phyloP scores from a whole-genome alignment of 2,888 invertebrate genomes.

The Parochlus steinenii region DNA sequence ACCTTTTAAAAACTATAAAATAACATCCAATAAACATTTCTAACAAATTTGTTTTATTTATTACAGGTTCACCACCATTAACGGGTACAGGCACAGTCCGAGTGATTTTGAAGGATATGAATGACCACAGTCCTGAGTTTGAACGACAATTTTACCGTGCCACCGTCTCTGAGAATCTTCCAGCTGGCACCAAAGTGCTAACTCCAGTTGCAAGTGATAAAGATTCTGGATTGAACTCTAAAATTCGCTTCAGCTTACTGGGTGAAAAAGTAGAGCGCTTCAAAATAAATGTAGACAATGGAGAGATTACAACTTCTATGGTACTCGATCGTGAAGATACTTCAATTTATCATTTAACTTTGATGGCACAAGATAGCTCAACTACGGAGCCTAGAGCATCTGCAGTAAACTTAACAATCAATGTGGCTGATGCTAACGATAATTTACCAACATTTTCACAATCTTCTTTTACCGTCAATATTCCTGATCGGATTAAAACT shows the following conservation, averaged over 20 bases:
- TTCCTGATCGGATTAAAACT: slow-evolving; percentile 61
- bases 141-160: slow-evolving; percentile 64
- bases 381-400: slow-evolving; percentile 69
- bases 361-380: slow-evolving; percentile 80
- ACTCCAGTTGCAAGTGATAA: slow-evolving; percentile 64
- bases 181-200: slow-evolving; percentile 59
- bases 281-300: slow-evolving; percentile 58
- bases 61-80: slow-evolving; percentile 74
- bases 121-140: slow-evolving; percentile 85
- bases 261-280: slow-evolving; percentile 73
- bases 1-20: neutral
- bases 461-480: slow-evolving; percentile 57
- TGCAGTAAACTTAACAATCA: slow-evolving; percentile 66
- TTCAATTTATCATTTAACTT: slow-evolving; percentile 57
- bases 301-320: slow-evolving; percentile 56
- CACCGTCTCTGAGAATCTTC: slow-evolving; percentile 65
- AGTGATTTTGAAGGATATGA: slow-evolving; percentile 83
- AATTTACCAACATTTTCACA: slow-evolving; percentile 65
- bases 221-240: slow-evolving; percentile 71
- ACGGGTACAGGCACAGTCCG: slow-evolving; percentile 84
- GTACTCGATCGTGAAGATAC: slow-evolving; percentile 66
- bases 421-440: slow-evolving; percentile 69
- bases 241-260: slow-evolving; percentile 67
- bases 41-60: slow-evolving; percentile 16
- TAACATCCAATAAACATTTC: slow-evolving; percentile 9